Percentiles rank a stretch among this genome's conserved stretches.
These are phyloP conservation scores for Bungarus multicinctus DNA, from an alignment of 2,113 vertebrate genomes.

Conservation along the genomic window DNA sequence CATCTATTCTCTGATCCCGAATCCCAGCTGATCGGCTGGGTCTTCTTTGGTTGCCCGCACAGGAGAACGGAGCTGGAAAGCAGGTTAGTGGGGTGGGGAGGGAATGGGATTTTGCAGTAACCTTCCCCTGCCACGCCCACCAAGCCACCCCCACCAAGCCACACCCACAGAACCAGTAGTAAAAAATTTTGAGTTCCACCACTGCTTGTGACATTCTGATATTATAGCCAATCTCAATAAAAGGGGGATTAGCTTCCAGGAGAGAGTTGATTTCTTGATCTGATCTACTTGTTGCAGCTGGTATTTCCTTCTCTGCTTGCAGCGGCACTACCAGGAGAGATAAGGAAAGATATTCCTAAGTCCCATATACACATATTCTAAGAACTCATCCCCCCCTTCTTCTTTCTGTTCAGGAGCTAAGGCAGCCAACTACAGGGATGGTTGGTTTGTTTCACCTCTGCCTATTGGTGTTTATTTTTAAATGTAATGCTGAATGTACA, in stretches of 20 bases:
- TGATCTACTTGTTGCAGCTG: background rate
- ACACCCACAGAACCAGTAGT: too few relatives aligned
- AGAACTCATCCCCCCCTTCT: background rate
- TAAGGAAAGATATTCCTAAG: background rate
- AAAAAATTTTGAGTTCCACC: too few relatives aligned
- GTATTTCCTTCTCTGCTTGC: background rate
- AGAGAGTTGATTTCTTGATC: background rate
- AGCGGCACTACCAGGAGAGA: background rate
- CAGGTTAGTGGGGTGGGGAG: too few relatives aligned
- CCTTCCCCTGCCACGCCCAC: too few relatives aligned
- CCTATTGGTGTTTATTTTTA: background rate
- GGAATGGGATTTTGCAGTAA: too few relatives aligned
- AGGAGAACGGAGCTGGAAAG: too few relatives aligned
- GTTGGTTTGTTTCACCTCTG: background rate
- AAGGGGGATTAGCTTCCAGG: background rate
- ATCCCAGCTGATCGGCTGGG: too few relatives aligned
- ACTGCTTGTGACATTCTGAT: background rate
- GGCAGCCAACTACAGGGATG: background rate
- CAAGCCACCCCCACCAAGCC: too few relatives aligned
- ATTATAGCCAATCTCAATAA: background rate
- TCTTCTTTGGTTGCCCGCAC: too few relatives aligned
- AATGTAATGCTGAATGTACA: background rate
- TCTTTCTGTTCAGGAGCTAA: background rate
- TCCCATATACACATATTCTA: background rate
- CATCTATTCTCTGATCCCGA: too few relatives aligned